Evolutionary conservation across 2,113 vertebrate species (phyloP).

Genomic region (Laterallus jamaicensis): DNA sequence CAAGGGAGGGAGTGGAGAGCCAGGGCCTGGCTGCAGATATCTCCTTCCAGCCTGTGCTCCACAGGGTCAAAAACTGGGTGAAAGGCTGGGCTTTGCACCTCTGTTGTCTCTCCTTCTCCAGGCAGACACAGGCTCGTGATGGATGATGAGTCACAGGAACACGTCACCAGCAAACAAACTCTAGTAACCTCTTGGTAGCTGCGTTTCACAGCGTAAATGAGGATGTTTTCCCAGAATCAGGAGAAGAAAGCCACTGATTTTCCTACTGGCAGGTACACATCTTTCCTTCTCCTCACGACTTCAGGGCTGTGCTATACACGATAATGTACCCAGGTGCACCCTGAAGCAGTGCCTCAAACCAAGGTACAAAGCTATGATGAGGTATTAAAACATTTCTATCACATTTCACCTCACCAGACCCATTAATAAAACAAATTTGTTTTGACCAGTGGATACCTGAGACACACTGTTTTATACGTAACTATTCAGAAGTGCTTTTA

Average conservation of each 20-base stretch:
- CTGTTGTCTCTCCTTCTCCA: background rate
- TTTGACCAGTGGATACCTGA: background rate
- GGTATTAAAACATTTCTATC: background rate
- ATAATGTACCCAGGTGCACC: background rate
- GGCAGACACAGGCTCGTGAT: background rate
- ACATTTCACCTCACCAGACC: background rate
- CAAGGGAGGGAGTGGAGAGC: background rate
- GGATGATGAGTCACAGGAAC: constrained; percentile 9
- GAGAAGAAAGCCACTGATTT: background rate
- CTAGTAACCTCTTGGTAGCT: constrained; percentile 17
- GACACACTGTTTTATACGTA: background rate
- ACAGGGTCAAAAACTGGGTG: background rate
- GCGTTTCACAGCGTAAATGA: background rate
- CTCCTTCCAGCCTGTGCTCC: background rate
- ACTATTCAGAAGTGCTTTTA: background rate
- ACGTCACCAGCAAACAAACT: constrained; percentile 27
- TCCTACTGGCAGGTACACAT: accelerated
- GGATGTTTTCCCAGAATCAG: background rate
- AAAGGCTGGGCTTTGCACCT: background rate
- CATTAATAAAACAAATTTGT: background rate
- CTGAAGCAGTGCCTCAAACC: background rate
- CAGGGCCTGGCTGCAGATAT: background rate
- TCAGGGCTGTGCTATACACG: background rate
- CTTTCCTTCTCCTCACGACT: background rate
- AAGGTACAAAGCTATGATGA: background rate